Evolutionary conservation across 2,797 vertebrate species (phyloP).

Genomic region (Tragopan temminckii): DNA sequence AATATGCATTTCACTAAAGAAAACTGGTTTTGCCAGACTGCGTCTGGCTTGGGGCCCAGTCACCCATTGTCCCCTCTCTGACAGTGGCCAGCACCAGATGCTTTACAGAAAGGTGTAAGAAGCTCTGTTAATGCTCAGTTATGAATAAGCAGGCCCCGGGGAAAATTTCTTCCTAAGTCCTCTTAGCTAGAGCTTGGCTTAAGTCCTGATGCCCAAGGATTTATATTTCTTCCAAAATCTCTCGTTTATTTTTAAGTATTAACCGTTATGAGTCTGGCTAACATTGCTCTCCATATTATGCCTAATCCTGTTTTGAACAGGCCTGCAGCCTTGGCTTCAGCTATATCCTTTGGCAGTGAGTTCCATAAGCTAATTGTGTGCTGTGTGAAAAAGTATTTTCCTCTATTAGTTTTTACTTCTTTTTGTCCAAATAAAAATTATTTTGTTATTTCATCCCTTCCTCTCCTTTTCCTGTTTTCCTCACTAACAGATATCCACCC

Average conservation of each 20-base stretch:
- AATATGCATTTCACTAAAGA: background rate
- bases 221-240: conserved; percentile 35
- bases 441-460: conserved; percentile 23
- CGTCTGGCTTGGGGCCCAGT: background rate
- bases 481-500: background rate
- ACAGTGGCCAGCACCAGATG: background rate
- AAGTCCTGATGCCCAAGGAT: conserved; percentile 5
- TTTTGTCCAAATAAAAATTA: conserved; percentile 15
- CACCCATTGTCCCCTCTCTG: background rate
- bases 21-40: background rate
- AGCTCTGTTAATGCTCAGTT: background rate
- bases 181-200: conserved; percentile 32
- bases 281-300: background rate
- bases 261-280: conserved; percentile 31
- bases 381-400: conserved; percentile 35
- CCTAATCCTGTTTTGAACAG: conserved; percentile 48
- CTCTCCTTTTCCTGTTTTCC: conserved; percentile 30
- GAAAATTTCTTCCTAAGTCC: conserved; percentile 23
- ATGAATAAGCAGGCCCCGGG: background rate
- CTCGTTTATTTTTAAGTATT: conserved; percentile 52
- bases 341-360: conserved; percentile 31
- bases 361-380: conserved; percentile 14
- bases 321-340: conserved; percentile 32
- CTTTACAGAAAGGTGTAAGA: conserved; percentile 26
- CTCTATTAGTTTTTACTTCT: conserved; percentile 30